These are phyloP conservation scores for Anomalospiza imberbis DNA, from an alignment of 2,797 vertebrate genomes.

Conservation along the genomic window DNA sequence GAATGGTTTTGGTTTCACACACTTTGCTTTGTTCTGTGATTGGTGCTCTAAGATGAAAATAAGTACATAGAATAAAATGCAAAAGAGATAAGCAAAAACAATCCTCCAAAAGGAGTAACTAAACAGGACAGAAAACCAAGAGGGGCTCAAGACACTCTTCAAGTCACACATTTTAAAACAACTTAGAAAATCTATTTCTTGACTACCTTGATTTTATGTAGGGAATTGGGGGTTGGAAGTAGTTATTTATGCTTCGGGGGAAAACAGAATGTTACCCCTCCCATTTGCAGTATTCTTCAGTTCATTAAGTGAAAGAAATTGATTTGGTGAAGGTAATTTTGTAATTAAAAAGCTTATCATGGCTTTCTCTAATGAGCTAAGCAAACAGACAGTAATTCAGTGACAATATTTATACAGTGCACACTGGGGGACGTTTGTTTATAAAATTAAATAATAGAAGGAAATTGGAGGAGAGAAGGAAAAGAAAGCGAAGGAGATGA, in stretches of 20 bases:
- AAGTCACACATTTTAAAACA: neutral
- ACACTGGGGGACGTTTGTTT: conserved; percentile 60
- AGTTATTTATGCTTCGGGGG: conserved; percentile 34
- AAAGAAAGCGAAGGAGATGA: conserved; percentile 28
- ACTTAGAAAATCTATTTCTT: neutral
- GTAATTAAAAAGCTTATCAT: conserved; percentile 85
- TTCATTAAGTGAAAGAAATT: conserved; percentile 80
- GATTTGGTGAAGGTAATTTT: conserved; percentile 80
- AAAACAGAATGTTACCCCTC: conserved; percentile 52
- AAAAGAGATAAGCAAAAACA: neutral
- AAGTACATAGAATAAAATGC: neutral
- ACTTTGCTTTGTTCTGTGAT: neutral
- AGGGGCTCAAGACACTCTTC: neutral
- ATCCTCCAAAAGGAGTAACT: neutral
- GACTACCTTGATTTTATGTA: neutral
- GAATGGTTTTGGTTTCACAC: neutral
- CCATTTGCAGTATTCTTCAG: conserved; percentile 63
- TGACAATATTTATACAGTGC: conserved; percentile 76
- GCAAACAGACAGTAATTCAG: conserved; percentile 79
- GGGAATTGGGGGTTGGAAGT: neutral
- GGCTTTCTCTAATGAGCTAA: conserved; percentile 78
- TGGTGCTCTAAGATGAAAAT: neutral
- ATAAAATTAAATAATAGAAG: conserved; percentile 74
- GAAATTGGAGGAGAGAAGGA: conserved; percentile 4
- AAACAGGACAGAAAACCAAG: neutral